phyloP scores from a whole-genome alignment of 1,140 invertebrate species.

The Rhopalosiphum maidis region DNA sequence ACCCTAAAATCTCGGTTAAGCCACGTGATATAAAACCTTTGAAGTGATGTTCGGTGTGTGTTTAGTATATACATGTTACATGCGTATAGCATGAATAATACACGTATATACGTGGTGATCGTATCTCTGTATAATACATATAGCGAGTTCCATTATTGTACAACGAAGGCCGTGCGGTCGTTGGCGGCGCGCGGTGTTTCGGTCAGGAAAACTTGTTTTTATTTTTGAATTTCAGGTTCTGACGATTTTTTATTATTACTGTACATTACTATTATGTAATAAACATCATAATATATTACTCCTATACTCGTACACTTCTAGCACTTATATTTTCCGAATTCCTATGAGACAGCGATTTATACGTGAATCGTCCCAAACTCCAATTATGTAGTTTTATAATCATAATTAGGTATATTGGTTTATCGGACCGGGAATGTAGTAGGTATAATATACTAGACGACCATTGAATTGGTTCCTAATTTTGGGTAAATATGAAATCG shows the following conservation, averaged over 20 bases:
- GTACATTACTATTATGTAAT: background rate
- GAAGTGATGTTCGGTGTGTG: background rate
- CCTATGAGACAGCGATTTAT: background rate
- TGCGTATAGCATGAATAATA: background rate
- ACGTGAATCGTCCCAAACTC: background rate
- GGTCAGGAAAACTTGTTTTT: background rate
- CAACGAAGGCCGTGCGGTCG: background rate
- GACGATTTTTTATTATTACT: background rate
- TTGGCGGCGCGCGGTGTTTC: too few species aligned
- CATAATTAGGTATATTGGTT: background rate
- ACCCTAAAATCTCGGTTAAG: background rate
- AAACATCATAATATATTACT: background rate
- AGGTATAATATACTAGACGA: too few species aligned
- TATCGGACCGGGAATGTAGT: background rate
- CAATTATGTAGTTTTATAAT: background rate
- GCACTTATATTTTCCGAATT: background rate
- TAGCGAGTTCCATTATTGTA: background rate
- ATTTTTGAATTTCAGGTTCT: background rate
- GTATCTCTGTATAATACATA: background rate
- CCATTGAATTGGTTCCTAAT: too few species aligned
- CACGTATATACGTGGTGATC: background rate
- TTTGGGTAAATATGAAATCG: too few species aligned
- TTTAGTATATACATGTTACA: too few species aligned
- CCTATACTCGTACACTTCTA: too few species aligned
- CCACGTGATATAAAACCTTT: background rate